Conservation (phyloP, 2,888 invertebrate species). For the Amiota mariae region DNA sequence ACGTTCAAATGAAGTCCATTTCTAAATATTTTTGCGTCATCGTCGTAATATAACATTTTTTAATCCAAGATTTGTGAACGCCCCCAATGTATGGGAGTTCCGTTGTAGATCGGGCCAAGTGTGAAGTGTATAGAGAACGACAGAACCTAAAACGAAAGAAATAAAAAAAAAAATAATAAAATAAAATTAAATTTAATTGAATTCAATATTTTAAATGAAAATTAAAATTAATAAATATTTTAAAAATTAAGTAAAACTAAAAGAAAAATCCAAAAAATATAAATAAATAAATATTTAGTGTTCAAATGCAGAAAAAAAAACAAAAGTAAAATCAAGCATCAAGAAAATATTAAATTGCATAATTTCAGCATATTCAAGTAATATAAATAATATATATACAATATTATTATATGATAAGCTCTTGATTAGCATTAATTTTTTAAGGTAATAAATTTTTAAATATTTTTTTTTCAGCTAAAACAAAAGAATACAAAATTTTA, state of each 20-base stretch:
- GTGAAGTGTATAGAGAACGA: too few relatives aligned
- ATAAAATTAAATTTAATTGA: background rate
- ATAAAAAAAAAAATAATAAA: background rate
- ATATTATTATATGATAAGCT: background rate
- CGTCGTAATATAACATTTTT: too few relatives aligned
- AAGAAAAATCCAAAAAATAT: background rate
- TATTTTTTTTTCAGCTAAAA: slow-evolving; percentile 14
- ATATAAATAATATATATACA: background rate
- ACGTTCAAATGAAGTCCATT: too few relatives aligned
- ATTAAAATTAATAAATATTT: background rate
- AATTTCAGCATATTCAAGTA: slow-evolving; percentile 15
- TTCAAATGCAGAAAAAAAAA: background rate
- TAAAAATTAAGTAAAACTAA: background rate
- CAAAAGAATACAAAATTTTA: background rate
- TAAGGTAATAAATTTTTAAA: slow-evolving; percentile 3
- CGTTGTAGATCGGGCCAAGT: too few relatives aligned
- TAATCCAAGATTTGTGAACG: too few relatives aligned
- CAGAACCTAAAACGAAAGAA: background rate
- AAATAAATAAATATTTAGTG: background rate
- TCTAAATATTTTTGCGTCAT: too few relatives aligned
- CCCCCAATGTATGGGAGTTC: too few relatives aligned
- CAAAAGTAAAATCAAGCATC: too few relatives aligned
- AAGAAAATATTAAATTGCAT: background rate
- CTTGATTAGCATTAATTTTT: background rate
- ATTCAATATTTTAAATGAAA: background rate